Conservation (phyloP, 1,140 invertebrate species). For the Brachionus paranguensis region DNA sequence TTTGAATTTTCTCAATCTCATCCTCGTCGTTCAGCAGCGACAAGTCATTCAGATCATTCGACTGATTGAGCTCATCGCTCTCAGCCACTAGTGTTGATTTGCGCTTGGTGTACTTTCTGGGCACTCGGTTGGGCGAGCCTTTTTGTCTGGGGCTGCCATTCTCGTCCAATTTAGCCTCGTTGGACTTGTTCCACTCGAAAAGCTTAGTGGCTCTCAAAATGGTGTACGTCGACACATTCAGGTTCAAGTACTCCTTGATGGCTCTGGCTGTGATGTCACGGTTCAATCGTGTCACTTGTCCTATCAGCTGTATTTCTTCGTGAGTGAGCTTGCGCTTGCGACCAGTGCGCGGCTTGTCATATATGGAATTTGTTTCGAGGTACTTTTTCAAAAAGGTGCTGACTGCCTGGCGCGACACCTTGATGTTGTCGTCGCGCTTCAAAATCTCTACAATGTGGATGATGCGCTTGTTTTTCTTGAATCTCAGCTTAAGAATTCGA, state of each 20-base stretch:
- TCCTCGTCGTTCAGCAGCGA: not conserved
- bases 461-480: slow-evolving; percentile 39
- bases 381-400: slow-evolving; percentile 37
- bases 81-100: not conserved
- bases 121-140: not conserved
- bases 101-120: slow-evolving; percentile 9
- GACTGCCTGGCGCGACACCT: slow-evolving; percentile 25
- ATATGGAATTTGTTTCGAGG: slow-evolving; percentile 32
- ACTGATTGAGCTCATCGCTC: not conserved
- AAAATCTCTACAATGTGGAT: slow-evolving; percentile 38
- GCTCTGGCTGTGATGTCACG: slow-evolving; percentile 29
- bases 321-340: slow-evolving; percentile 32
- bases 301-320: slow-evolving; percentile 30
- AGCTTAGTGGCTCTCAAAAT: slow-evolving; percentile 22
- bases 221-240: slow-evolving; percentile 34
- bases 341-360: slow-evolving; percentile 28
- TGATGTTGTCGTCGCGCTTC: slow-evolving; percentile 37
- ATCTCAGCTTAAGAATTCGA: slow-evolving; percentile 18
- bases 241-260: slow-evolving; percentile 35
- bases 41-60: not conserved
- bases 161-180: slow-evolving; percentile 6
- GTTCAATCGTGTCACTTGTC: slow-evolving; percentile 25
- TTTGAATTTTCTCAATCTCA: slow-evolving; percentile 28
- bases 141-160: not conserved
- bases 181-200: slow-evolving; percentile 40